Conservation (phyloP, 2,113 vertebrate species). For the Siniperca chuatsi region DNA sequence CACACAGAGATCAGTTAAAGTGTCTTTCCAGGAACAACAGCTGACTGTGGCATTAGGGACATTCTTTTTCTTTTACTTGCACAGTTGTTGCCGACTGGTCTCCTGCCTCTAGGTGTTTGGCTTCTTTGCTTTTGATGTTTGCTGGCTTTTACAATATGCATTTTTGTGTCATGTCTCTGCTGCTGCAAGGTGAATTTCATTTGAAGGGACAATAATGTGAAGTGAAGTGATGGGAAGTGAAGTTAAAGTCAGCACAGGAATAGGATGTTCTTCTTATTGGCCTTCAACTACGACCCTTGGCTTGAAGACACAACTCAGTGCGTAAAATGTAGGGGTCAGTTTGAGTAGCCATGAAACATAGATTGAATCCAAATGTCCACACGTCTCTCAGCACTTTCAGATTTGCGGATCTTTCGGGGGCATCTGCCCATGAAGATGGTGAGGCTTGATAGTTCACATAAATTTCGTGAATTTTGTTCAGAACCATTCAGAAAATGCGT, state of each 20-base stretch:
- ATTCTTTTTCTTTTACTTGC: slow-evolving; percentile 1
- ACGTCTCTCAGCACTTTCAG: background rate
- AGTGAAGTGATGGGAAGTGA: background rate
- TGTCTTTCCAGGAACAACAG: slow-evolving; percentile 16
- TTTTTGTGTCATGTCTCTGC: background rate
- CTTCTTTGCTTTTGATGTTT: slow-evolving; percentile 14
- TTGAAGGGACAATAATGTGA: background rate
- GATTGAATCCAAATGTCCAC: background rate
- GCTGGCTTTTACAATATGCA: background rate
- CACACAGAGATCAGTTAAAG: slow-evolving; percentile 41
- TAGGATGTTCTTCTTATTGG: background rate
- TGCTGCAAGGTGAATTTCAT: background rate
- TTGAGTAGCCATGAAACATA: background rate
- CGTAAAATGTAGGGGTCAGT: background rate
- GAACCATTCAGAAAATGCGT: too few species aligned
- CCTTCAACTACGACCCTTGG: background rate
- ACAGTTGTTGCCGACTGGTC: background rate
- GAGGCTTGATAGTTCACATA: too few species aligned
- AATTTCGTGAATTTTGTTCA: too few species aligned
- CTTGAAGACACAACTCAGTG: background rate
- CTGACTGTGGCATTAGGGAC: background rate
- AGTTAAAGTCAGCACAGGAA: background rate
- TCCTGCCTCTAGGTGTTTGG: background rate
- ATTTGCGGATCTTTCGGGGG: background rate
- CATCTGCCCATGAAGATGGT: too few species aligned